Percentiles rank a stretch among this genome's conserved stretches.
Evolutionary conservation across 2,113 vertebrate genomes (phyloP).

Genomic region (Rafetus swinhoei): DNA sequence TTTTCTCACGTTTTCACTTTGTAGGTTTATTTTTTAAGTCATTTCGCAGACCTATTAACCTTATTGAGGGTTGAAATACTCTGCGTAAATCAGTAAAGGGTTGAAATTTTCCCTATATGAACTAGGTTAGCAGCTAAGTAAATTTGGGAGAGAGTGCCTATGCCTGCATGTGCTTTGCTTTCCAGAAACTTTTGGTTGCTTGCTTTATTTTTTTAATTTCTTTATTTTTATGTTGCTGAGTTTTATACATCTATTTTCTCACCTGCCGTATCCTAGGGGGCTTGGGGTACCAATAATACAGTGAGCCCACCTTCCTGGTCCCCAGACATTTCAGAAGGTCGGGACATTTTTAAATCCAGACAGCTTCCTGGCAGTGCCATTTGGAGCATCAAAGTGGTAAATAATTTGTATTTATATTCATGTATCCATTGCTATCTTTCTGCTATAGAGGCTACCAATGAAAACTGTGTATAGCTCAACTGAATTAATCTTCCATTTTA

Average conservation of each 20-base stretch:
- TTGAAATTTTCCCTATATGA: conserved; percentile 50
- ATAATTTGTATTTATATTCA: conserved; percentile 87
- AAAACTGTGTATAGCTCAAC: conserved; percentile 40
- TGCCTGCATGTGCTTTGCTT: conserved; percentile 80
- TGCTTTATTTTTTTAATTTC: conserved; percentile 75
- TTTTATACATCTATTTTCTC: conserved; percentile 94
- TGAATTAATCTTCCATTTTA: conserved; percentile 42
- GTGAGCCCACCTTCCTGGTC: conserved; percentile 95
- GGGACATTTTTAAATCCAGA: conserved; percentile 91
- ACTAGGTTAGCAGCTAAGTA: conserved; percentile 70
- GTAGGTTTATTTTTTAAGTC: conserved; percentile 24
- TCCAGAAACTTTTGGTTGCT: conserved; percentile 86
- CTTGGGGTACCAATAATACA: conserved; percentile 93
- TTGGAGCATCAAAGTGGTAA: conserved; percentile 99
- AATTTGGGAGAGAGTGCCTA: conserved; percentile 65
- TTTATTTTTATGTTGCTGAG: conserved; percentile 85
- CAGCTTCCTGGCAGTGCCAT: conserved; percentile 88
- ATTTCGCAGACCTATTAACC: conserved; percentile 3
- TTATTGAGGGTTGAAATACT: neutral
- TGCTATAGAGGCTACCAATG: conserved; percentile 65
- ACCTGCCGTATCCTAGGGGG: conserved; percentile 89
- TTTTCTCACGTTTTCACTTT: conserved; percentile 34
- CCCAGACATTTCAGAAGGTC: conserved; percentile 92
- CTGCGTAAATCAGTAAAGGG: conserved; percentile 13
- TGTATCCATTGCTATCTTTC: conserved; percentile 75